Evolutionary conservation across 2,113 vertebrate genomes (phyloP).

Genomic region (Aplodontia rufa): DNA sequence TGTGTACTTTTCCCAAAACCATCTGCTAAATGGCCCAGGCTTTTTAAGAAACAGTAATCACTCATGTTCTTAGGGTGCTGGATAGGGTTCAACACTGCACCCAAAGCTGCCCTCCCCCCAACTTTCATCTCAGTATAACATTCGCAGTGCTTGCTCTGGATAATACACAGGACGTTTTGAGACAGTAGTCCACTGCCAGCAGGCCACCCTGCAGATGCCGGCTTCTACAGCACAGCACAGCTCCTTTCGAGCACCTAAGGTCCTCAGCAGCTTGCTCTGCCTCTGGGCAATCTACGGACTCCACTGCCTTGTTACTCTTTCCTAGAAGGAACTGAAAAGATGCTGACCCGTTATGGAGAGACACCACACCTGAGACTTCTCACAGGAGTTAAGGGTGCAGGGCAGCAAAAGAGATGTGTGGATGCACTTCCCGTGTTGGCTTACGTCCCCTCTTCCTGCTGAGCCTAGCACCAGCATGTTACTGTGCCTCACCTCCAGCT

Average conservation of each 20-base stretch:
- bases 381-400: too few species aligned
- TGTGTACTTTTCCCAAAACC: constrained; percentile 36
- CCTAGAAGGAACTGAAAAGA: background rate
- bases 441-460: accelerated
- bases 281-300: background rate
- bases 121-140: constrained; percentile 85
- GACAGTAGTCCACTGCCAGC: constrained; percentile 76
- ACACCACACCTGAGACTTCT: background rate
- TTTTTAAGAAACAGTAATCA: constrained; percentile 48
- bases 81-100: constrained; percentile 81
- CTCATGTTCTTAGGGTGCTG: background rate
- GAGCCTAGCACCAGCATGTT: background rate
- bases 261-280: background rate
- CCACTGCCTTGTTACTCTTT: background rate
- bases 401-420: too few species aligned
- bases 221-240: constrained; percentile 28
- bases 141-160: constrained; percentile 86
- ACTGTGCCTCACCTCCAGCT: background rate
- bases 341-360: too few species aligned
- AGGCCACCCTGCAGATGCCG: background rate
- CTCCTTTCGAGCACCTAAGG: background rate
- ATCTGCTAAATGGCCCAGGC: constrained; percentile 16
- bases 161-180: constrained; percentile 86
- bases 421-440: too few species aligned
- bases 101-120: constrained; percentile 74